phyloP scores from a whole-genome alignment of 2,888 invertebrate genomes.

The Spicauda simplicius region DNA sequence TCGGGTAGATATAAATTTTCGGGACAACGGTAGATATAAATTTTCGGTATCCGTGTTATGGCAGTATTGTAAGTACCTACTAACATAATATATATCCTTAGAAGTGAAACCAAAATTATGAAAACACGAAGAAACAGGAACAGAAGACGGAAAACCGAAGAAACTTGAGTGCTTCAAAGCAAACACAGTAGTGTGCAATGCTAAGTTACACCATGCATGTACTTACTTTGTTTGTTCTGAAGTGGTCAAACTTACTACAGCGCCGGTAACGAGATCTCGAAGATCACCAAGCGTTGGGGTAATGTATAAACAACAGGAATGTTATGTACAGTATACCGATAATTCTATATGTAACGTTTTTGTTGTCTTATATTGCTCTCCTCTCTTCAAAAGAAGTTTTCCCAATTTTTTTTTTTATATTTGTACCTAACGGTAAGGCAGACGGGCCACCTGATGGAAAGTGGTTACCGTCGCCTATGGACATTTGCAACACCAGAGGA shows the following conservation, averaged over 20 bases:
- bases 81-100: no score
- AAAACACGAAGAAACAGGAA: background rate
- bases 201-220: slow-evolving; percentile 80
- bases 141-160: slow-evolving; percentile 36
- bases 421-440: no score
- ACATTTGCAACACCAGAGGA: no score
- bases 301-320: slow-evolving; percentile 85
- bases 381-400: slow-evolving; percentile 48
- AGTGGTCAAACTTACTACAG: slow-evolving; percentile 59
- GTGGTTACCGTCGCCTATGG: no score
- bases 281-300: slow-evolving; percentile 64
- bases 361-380: slow-evolving; percentile 85
- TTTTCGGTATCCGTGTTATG: no score
- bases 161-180: slow-evolving; percentile 73
- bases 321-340: slow-evolving; percentile 83
- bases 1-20: no score
- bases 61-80: no score
- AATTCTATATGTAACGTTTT: slow-evolving; percentile 86
- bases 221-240: slow-evolving; percentile 85
- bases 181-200: slow-evolving; percentile 85
- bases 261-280: slow-evolving; percentile 19
- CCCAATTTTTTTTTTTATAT: no score
- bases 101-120: background rate
- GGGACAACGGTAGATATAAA: no score
- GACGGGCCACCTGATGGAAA: no score